Conservation (phyloP, 2,797 vertebrate genomes). For the Neoniphon sammara region DNA sequence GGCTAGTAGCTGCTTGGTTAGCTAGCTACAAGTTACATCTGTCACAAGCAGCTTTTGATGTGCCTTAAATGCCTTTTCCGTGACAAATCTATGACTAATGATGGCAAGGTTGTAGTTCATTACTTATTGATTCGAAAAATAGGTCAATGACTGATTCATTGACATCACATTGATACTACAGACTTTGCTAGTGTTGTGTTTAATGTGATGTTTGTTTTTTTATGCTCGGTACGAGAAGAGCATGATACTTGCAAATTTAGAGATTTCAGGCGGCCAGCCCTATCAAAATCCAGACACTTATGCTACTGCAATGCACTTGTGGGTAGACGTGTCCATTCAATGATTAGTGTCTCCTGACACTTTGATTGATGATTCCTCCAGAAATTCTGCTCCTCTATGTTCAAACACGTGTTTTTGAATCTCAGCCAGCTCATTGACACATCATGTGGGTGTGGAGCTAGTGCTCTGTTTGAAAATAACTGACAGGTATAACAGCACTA, state of each 20-base stretch:
- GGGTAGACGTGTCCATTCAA: not conserved
- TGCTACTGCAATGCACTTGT: not conserved
- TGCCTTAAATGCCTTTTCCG: conserved; percentile 6
- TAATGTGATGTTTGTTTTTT: not conserved
- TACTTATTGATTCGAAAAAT: not conserved
- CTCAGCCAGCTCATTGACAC: conserved; percentile 39
- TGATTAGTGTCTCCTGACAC: conserved; percentile 19
- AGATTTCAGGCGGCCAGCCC: not conserved
- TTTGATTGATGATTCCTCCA: conserved; percentile 29
- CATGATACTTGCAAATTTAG: not conserved
- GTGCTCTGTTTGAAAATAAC: conserved; percentile 5
- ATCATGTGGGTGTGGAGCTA: conserved; percentile 24
- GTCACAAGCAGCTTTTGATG: conserved; percentile 27
- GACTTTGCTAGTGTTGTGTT: not conserved
- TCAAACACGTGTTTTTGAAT: conserved; percentile 41
- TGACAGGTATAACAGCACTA: not conserved
- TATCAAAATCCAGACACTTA: not conserved
- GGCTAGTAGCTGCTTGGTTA: conserved; percentile 1
- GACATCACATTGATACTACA: not conserved
- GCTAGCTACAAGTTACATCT: conserved; percentile 18
- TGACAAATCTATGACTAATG: not conserved
- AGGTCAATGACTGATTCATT: not conserved
- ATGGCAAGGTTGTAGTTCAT: not conserved
- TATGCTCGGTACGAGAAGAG: not conserved
- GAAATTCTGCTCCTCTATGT: conserved; percentile 16